Evolutionary conservation across 2,888 invertebrate genomes (phyloP).

Genomic region (Drosophila niveifrons): DNA sequence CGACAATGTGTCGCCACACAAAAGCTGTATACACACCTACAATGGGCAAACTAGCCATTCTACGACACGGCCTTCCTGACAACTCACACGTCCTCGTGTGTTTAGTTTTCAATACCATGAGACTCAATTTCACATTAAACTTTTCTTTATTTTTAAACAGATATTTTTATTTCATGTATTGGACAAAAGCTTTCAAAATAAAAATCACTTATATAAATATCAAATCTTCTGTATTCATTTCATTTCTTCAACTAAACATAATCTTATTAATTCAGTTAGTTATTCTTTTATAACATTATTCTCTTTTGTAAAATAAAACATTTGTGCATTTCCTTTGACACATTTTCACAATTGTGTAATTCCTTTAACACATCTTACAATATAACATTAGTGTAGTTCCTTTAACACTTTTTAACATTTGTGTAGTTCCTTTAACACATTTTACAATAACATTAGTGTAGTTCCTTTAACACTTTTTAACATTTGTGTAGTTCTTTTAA

Average conservation of each 20-base stretch:
- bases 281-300: not conserved
- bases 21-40: no score
- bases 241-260: not conserved
- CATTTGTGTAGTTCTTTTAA: no score
- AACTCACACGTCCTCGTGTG: no score
- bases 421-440: no score
- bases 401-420: no score
- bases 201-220: not conserved
- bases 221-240: not conserved
- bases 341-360: not conserved
- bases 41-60: no score
- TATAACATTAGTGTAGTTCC: no score
- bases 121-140: not conserved
- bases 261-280: not conserved
- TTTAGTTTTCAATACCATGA: not conserved
- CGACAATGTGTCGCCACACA: no score
- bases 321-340: not conserved
- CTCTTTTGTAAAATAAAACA: conserved; percentile 1
- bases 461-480: no score
- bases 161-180: not conserved
- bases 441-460: no score
- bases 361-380: no score
- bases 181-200: not conserved
- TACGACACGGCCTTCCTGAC: no score
- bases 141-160: conserved; percentile 2